Base-by-base conservation (phyloP, 92 coral and sea anemone species). In the Palythoa grandiflora region DNA sequence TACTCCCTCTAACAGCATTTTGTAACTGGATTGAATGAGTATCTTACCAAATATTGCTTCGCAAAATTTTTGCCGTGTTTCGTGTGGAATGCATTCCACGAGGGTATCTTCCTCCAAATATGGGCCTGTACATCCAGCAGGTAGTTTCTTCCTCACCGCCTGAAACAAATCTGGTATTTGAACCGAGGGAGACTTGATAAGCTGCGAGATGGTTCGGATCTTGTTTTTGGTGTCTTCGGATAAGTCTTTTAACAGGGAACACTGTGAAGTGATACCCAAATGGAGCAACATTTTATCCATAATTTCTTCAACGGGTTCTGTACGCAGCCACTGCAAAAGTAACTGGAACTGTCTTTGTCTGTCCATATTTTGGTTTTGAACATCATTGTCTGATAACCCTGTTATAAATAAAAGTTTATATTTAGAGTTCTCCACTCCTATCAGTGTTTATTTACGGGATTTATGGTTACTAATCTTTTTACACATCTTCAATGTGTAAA, bases 61-160 rank as follows among this genome's bases (percentile, higher is more conserved):
- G 35, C 70, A 57, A 7, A 78, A 21, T 1, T 37, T 7, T 35
- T 14, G 7, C 28, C 83, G 47, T 57, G 59, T n/a, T 50, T 1
- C n/a, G 71, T 14, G 55, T 11, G 83, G 71, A 78, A 78, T 78
- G 2, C 13, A 35, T 54, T 5, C 16, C 6, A 78, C 50, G 55
- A 1, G 71, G 21, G 13, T 6, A 5, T 16, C 6, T 57, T 57
- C 47, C 13, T 78, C 71, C 47, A 78, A 15, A 21, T 9, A 15
- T 8, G 83, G 83, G 36, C 83, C 83, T 2, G 83, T 78, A 17
- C 70, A 78, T 3, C 83, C 83, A 55, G 83, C 83, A 1, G 83
- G 83, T 38, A 78, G 19, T 5, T 13, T 13, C 60, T 9, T 38
- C 17, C 71, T 78, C 15, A 78, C 38, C 37, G 17, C 51, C 38